These are phyloP conservation scores for Linnaemya tessellans DNA, from an alignment of 2,888 invertebrate genomes.

Conservation along the genomic window DNA sequence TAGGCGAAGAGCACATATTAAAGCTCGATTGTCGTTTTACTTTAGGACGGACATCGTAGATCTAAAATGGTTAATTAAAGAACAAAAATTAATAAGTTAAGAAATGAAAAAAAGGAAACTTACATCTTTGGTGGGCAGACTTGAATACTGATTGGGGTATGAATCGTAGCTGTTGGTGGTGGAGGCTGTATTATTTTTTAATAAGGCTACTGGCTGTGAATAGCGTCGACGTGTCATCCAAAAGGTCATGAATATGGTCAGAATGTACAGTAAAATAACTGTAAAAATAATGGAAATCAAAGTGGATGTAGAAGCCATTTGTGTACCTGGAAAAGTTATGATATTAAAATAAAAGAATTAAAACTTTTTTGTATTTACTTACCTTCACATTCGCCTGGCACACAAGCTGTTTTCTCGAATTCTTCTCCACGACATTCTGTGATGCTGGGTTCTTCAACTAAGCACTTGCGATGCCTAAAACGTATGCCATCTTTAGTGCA, in stretches of 20 bases:
- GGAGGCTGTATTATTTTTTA: slow-evolving; percentile 85
- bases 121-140: slow-evolving; percentile 91
- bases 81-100: neutral
- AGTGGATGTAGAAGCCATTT: slow-evolving; percentile 77
- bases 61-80: slow-evolving; percentile 75
- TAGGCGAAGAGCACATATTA: slow-evolving; percentile 83
- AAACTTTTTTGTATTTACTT: neutral
- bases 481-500: slow-evolving; percentile 88
- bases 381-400: slow-evolving; percentile 80
- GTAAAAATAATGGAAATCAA: slow-evolving; percentile 82
- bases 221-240: slow-evolving; percentile 84
- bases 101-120: slow-evolving; percentile 76
- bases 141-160: slow-evolving; percentile 92
- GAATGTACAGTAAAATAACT: slow-evolving; percentile 83
- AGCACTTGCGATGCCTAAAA: slow-evolving; percentile 88
- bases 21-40: slow-evolving; percentile 89
- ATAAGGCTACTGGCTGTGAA: slow-evolving; percentile 74
- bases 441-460: slow-evolving; percentile 84
- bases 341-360: neutral
- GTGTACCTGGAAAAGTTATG: slow-evolving; percentile 73
- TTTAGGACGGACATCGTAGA: slow-evolving; percentile 83
- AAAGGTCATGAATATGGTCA: slow-evolving; percentile 82
- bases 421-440: slow-evolving; percentile 88
- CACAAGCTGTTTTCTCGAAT: slow-evolving; percentile 88
- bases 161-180: slow-evolving; percentile 92